Conservation (phyloP, 2,888 invertebrate species). For the Salticus scenicus region DNA sequence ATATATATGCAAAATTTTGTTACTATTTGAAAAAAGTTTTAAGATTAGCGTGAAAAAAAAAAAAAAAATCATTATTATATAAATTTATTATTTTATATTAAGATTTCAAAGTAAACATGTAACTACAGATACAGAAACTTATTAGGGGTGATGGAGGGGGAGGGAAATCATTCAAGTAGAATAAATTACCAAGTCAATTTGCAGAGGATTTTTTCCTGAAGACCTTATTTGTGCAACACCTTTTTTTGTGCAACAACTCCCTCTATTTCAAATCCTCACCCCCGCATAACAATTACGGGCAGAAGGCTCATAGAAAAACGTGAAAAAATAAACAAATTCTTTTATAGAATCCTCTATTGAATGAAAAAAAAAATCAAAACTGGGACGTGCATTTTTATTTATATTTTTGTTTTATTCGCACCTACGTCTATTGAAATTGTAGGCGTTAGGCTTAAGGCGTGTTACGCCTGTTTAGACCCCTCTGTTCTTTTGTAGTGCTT, state of each 20-base stretch:
- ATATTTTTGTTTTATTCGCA: slow-evolving; percentile 39
- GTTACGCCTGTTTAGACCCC: slow-evolving; percentile 55
- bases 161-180: background rate
- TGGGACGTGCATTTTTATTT: slow-evolving; percentile 27
- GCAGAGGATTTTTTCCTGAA: background rate
- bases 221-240: background rate
- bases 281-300: slow-evolving; percentile 9
- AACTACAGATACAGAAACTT: too few relatives aligned
- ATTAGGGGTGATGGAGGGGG: too few relatives aligned
- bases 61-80: too few relatives aligned
- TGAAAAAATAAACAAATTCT: slow-evolving; percentile 15
- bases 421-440: slow-evolving; percentile 47
- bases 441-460: slow-evolving; percentile 58
- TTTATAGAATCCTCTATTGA: slow-evolving; percentile 32
- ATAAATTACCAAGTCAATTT: slow-evolving; percentile 7
- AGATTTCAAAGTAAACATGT: too few relatives aligned
- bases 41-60: too few relatives aligned
- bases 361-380: slow-evolving; percentile 25
- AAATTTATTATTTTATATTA: too few relatives aligned
- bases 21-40: too few relatives aligned
- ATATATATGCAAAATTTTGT: too few relatives aligned
- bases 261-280: background rate
- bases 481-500: slow-evolving; percentile 62
- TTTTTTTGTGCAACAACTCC: background rate
- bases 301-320: background rate